A percentile compares a stretch with the other conserved stretches of the same genome.
phyloP scores from a whole-genome alignment of 2,797 vertebrate species.

The Acipenser oxyrinchus region DNA sequence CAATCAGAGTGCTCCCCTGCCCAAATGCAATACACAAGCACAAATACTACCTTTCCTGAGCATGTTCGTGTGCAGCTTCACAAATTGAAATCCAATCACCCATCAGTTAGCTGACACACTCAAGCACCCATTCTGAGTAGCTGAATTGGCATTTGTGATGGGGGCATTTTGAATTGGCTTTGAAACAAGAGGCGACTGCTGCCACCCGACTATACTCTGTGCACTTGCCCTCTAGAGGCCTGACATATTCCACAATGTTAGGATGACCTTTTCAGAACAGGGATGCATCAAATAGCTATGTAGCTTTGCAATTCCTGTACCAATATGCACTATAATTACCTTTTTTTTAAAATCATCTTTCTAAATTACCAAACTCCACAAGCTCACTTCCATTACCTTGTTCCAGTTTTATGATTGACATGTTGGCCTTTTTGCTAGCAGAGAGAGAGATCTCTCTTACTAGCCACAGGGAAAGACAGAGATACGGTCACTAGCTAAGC shows the following conservation, averaged over 20 bases:
- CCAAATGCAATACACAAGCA: constrained; percentile 1
- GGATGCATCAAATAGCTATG: not conserved
- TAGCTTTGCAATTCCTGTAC: not conserved
- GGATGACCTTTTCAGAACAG: not conserved
- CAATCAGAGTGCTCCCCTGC: not conserved
- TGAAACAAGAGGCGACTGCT: not conserved
- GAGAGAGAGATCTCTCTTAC: no score
- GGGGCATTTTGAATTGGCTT: constrained; percentile 1
- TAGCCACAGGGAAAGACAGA: no score
- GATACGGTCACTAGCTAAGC: no score
- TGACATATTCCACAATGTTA: not conserved
- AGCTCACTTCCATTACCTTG: no score
- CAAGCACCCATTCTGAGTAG: not conserved
- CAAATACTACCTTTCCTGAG: not conserved
- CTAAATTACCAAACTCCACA: no score
- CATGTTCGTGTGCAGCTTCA: not conserved
- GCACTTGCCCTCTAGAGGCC: not conserved
- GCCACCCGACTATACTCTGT: not conserved
- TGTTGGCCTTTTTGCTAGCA: no score
- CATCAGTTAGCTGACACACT: constrained; percentile 9
- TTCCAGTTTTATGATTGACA: no score
- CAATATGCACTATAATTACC: not conserved
- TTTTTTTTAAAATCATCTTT: no score
- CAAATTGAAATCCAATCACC: constrained; percentile 13
- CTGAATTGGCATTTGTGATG: constrained; percentile 7